A percentile compares a stretch with the other conserved stretches of the same genome.
phyloP scores from a whole-genome alignment of 1,140 invertebrate species.

The Triops longicaudatus region DNA sequence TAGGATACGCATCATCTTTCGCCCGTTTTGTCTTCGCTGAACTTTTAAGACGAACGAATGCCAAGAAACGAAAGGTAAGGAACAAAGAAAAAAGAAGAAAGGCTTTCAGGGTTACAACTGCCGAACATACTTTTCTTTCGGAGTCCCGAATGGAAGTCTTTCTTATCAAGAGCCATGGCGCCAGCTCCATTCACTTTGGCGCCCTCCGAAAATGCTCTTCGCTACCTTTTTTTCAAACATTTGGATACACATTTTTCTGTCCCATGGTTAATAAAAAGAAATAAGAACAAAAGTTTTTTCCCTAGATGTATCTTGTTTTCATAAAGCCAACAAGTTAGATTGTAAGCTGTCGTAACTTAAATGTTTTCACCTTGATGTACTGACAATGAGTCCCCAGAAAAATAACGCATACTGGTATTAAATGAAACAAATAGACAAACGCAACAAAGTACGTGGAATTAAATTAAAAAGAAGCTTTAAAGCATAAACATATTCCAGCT shows the following conservation, averaged over 20 bases:
- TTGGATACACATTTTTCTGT: too few relatives aligned
- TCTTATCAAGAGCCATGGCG: slow-evolving; percentile 14
- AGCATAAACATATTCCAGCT: too few relatives aligned
- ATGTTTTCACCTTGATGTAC: too few relatives aligned
- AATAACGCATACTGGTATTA: too few relatives aligned
- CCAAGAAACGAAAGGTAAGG: too few relatives aligned
- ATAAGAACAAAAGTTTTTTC: background rate
- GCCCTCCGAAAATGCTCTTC: background rate
- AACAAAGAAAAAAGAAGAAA: background rate
- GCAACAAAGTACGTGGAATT: too few relatives aligned
- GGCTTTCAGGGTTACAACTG: slow-evolving; percentile 7
- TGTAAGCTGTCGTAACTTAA: too few relatives aligned
- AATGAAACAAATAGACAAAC: too few relatives aligned
- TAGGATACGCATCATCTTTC: background rate
- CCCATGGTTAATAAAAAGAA: background rate
- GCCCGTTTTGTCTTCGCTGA: background rate
- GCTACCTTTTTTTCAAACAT: background rate
- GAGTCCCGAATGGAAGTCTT: slow-evolving; percentile 3
- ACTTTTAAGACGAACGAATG: background rate
- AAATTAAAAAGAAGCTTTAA: too few relatives aligned
- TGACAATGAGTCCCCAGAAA: too few relatives aligned
- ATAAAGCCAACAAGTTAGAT: too few relatives aligned
- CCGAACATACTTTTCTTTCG: background rate
- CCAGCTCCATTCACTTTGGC: slow-evolving; percentile 12
- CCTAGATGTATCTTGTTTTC: too few relatives aligned